A percentile compares a stretch with the other conserved stretches of the same genome.
phyloP scores from a whole-genome alignment of 2,888 invertebrate species.

The Phrixothrix hirtus region DNA sequence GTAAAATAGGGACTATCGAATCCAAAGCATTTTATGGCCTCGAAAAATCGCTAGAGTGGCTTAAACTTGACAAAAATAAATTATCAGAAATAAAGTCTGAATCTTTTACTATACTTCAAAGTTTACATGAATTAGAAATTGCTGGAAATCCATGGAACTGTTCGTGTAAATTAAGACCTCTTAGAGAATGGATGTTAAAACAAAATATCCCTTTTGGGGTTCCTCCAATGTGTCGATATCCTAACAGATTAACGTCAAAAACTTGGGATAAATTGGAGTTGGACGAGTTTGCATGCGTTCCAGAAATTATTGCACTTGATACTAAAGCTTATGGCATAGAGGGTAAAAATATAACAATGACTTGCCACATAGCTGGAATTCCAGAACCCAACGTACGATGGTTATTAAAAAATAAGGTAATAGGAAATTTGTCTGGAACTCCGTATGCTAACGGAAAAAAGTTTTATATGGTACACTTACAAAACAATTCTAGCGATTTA shows the following conservation, averaged over 20 bases:
- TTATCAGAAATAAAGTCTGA: slow-evolving; percentile 68
- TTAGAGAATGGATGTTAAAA: slow-evolving; percentile 78
- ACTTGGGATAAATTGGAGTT: slow-evolving; percentile 77
- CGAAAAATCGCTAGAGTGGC: slow-evolving; percentile 72
- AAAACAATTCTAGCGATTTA: slow-evolving; percentile 71
- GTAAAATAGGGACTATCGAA: slow-evolving; percentile 71
- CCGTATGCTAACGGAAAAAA: slow-evolving; percentile 60
- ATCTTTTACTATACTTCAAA: slow-evolving; percentile 68
- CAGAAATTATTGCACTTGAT: slow-evolving; percentile 67
- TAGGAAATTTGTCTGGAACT: slow-evolving; percentile 64
- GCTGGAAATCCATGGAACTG: slow-evolving; percentile 85
- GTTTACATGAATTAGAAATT: slow-evolving; percentile 74
- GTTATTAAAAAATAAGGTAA: slow-evolving; percentile 70
- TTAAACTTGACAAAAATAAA: slow-evolving; percentile 77
- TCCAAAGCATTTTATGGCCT: slow-evolving; percentile 73
- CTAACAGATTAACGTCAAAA: slow-evolving; percentile 65
- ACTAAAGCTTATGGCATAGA: slow-evolving; percentile 68
- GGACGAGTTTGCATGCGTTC: slow-evolving; percentile 80
- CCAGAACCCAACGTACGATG: slow-evolving; percentile 75
- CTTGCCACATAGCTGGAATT: slow-evolving; percentile 70
- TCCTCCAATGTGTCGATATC: slow-evolving; percentile 71
- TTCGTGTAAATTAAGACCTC: slow-evolving; percentile 72
- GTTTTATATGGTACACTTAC: slow-evolving; percentile 68
- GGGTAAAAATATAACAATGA: slow-evolving; percentile 73
- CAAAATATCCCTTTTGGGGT: slow-evolving; percentile 75